Conservation (phyloP, 2,888 invertebrate genomes). For the Elmis aenea region DNA sequence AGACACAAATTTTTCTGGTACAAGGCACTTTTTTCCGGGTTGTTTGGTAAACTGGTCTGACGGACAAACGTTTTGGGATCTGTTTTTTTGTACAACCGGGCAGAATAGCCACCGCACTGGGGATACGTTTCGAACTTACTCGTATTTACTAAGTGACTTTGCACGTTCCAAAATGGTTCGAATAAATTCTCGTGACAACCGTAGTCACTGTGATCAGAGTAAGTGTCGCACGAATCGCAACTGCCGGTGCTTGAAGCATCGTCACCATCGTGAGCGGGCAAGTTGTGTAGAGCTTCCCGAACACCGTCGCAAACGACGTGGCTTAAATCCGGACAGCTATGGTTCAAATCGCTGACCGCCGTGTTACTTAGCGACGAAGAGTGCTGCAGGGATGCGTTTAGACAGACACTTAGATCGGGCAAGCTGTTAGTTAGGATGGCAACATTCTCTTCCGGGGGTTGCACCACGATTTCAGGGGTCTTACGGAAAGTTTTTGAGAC, state of each 20-base stretch:
- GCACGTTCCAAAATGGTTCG: no score
- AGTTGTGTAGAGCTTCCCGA: neutral
- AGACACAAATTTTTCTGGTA: conserved; percentile 3
- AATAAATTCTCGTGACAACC: no score
- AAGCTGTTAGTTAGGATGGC: conserved; percentile 39
- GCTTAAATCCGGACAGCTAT: conserved; percentile 38
- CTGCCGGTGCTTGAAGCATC: conserved; percentile 16
- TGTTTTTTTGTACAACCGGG: no score
- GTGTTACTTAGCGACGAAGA: conserved; percentile 2
- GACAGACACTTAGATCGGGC: conserved; percentile 36
- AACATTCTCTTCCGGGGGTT: conserved; percentile 35
- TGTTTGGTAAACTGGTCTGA: conserved; percentile 7
- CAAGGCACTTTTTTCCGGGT: neutral
- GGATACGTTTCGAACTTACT: no score
- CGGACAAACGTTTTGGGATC: conserved; percentile 2
- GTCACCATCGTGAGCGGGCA: neutral
- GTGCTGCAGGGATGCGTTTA: conserved; percentile 3
- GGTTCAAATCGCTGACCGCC: conserved; percentile 33
- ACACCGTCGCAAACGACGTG: neutral
- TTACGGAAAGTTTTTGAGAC: conserved; percentile 35
- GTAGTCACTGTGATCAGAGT: no score
- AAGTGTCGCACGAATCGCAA: conserved; percentile 19
- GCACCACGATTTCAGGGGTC: conserved; percentile 35
- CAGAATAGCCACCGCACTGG: no score
- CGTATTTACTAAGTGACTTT: no score